A percentile compares a stretch with the other conserved stretches of the same genome.
Conservation (phyloP, 2,113 vertebrate genomes). For the Silurus asotus region DNA sequence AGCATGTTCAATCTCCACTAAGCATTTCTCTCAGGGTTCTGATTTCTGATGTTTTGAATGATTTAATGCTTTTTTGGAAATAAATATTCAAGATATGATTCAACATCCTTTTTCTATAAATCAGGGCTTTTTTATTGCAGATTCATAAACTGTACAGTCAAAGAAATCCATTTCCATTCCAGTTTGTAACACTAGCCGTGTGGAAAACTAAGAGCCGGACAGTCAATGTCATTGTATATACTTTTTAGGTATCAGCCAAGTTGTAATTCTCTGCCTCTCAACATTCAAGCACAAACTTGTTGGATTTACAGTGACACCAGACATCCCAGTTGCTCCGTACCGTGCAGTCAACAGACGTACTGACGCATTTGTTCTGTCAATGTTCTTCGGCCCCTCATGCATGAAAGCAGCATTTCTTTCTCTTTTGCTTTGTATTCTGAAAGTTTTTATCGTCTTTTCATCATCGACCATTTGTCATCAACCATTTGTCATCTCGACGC, state of each 20-base stretch:
- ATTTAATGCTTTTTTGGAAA: no score
- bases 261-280: not conserved
- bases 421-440: not conserved
- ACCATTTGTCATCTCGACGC: slow-evolving; percentile 39
- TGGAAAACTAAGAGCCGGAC: not conserved
- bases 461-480: slow-evolving; percentile 12
- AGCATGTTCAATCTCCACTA: not conserved
- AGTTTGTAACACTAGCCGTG: not conserved
- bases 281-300: not conserved
- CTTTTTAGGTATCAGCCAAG: not conserved
- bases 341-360: not conserved
- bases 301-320: not conserved
- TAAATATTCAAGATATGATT: no score
- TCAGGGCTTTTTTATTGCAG: not conserved
- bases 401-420: not conserved
- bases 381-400: not conserved
- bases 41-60: not conserved
- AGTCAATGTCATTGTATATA: not conserved
- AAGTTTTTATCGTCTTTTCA: slow-evolving; percentile 3
- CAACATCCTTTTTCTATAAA: not conserved
- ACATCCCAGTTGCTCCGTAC: not conserved
- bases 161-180: not conserved
- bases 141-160: no score
- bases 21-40: not conserved
- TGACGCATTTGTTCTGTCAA: not conserved